Evolutionary conservation across 2,888 invertebrate species (phyloP).

Genomic region (Phanerotoma sp.): DNA sequence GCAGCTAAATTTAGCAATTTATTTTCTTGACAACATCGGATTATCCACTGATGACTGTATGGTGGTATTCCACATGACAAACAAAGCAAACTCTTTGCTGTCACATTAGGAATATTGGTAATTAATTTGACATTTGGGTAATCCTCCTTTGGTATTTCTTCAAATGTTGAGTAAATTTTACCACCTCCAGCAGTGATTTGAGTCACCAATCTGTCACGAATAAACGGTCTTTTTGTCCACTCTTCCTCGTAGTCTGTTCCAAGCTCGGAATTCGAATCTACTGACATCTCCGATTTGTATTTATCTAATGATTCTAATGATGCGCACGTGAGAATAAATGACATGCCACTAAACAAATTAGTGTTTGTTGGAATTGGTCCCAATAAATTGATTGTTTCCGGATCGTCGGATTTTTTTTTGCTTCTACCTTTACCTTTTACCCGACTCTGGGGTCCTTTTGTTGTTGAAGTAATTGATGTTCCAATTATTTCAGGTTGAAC

Average conservation of each 20-base stretch:
- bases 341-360: constrained; percentile 61
- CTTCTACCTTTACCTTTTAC: constrained; percentile 62
- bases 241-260: constrained; percentile 63
- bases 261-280: constrained; percentile 55
- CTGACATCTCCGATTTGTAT: constrained; percentile 37
- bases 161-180: constrained; percentile 61
- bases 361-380: constrained; percentile 62
- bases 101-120: constrained; percentile 71
- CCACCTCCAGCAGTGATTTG: constrained; percentile 69
- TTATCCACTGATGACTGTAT: constrained; percentile 72
- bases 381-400: constrained; percentile 58
- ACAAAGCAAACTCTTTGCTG: constrained; percentile 74
- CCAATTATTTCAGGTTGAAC: constrained; percentile 46
- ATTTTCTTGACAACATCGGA: constrained; percentile 62
- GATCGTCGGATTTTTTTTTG: constrained; percentile 60
- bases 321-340: constrained; percentile 64
- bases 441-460: constrained; percentile 45
- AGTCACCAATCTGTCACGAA: constrained; percentile 62
- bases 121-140: constrained; percentile 64
- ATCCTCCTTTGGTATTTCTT: constrained; percentile 62
- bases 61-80: constrained; percentile 66
- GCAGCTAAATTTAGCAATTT: constrained; percentile 57
- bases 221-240: constrained; percentile 60
- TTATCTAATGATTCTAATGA: constrained; percentile 51
- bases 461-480: constrained; percentile 36